phyloP scores from a whole-genome alignment of 2,797 vertebrate genomes.

The Brotula barbata region DNA sequence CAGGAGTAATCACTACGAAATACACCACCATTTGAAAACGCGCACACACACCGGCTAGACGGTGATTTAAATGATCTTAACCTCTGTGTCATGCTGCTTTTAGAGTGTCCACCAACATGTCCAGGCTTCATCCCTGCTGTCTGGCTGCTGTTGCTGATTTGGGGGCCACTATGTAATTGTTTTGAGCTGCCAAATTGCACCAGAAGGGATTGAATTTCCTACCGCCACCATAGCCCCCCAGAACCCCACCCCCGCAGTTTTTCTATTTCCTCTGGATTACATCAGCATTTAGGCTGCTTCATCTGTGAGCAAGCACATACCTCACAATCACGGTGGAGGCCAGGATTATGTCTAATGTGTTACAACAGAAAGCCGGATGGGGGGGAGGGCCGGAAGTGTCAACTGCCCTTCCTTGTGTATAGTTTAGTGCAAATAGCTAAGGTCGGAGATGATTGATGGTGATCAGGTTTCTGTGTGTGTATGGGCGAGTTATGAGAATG shows the following conservation, averaged over 20 bases:
- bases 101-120: constrained; percentile 35
- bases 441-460: constrained; percentile 23
- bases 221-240: constrained; percentile 60
- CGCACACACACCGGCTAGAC: constrained; percentile 36
- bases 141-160: constrained; percentile 48
- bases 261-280: constrained; percentile 70
- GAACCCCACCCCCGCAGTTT: no score
- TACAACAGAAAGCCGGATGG: constrained; percentile 48
- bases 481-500: constrained; percentile 37
- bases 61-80: constrained; percentile 59
- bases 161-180: constrained; percentile 55
- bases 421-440: constrained; percentile 46
- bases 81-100: constrained; percentile 34
- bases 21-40: background rate
- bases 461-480: constrained; percentile 61
- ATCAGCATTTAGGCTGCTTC: constrained; percentile 72
- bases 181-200: constrained; percentile 69
- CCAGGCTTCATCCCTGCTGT: constrained; percentile 37
- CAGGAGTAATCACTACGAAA: background rate
- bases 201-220: constrained; percentile 72
- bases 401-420: constrained; percentile 56
- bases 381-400: constrained; percentile 55
- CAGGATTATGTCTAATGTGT: constrained; percentile 49
- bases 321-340: constrained; percentile 53
- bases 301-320: constrained; percentile 77